A percentile compares a stretch with the other conserved stretches of the same genome.
Evolutionary conservation across 2,888 invertebrate genomes (phyloP).

Genomic region (Gymnocheta viridis): DNA sequence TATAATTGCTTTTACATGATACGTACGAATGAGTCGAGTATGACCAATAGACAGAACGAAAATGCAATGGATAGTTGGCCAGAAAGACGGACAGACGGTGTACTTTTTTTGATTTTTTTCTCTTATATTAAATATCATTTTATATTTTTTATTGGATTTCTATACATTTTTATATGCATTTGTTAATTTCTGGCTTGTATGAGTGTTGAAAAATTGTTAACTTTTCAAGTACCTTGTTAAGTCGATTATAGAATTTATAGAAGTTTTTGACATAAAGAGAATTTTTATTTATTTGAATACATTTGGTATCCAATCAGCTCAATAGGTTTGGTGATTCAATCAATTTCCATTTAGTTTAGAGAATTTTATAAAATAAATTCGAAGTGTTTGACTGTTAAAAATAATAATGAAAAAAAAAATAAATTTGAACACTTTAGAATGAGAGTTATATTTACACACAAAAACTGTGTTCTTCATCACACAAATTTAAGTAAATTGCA

Average conservation of each 20-base stretch:
- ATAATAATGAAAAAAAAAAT: neutral
- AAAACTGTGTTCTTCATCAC: no score
- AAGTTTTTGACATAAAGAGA: conserved; percentile 45
- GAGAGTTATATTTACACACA: no score
- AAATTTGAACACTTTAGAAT: no score
- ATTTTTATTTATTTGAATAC: conserved; percentile 27
- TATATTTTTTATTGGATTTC: conserved; percentile 8
- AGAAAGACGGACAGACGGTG: neutral
- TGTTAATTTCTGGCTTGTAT: neutral
- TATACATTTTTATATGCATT: neutral
- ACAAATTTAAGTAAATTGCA: no score
- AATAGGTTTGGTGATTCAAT: conserved; percentile 36
- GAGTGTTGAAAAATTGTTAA: conserved; percentile 17
- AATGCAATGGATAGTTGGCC: neutral
- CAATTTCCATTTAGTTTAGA: conserved; percentile 46
- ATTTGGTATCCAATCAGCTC: conserved; percentile 40
- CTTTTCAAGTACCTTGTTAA: conserved; percentile 64
- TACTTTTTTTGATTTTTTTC: neutral
- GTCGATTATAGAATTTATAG: conserved; percentile 65
- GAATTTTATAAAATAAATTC: neutral
- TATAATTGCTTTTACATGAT: conserved; percentile 71
- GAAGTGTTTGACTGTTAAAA: neutral
- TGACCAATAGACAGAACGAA: conserved; percentile 17
- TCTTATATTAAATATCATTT: conserved; percentile 21
- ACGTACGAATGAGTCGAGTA: conserved; percentile 15